Evolutionary conservation across 2,113 vertebrate genomes (phyloP), one percentile per base, ranked within the genome.

Genomic region (Chlorodrepanis virens): DNA sequence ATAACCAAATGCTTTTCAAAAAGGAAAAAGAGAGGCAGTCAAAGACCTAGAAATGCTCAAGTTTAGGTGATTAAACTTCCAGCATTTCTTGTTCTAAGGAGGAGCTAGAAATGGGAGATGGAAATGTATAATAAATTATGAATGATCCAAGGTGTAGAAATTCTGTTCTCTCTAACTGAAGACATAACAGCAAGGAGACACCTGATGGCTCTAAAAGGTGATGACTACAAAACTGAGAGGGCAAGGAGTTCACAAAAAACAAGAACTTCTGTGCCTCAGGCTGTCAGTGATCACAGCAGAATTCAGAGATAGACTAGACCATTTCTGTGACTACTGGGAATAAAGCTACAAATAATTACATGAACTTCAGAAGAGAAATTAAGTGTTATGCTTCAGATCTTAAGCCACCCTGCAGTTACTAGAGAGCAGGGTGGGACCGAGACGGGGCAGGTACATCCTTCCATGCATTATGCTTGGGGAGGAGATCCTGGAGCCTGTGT

Each of bases 401-500:
- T 72, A 49, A 77, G 2, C 2, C 40, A 71, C 1, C 6, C 8
- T 47, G 65, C 39, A 70, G 27, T 60, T 80, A 28, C 18, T 40
- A n/a, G n/a, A 29, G 37, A 22, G 40, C 2, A 83, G 40, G 9
- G 16, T n/a, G 22, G 7, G 28, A 65, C 24, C 40, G 68, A 72
- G 16, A 50, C 5, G 42, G 50, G 17, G 45, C 15, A 3, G 7
- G 20, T 25, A 10, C 47, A 35, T 18, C 28, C 25, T 83, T 79
- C 40, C 23, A 29, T 9, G 2, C 0, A 21, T 20, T 17, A 25
- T 3, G 5, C 5, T 3, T 11, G 24, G 29, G 18, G 6, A 85
- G 22, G 29, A 53, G 49, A 27, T 40, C 31, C 33, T 69, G 39
- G 44, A 71, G 14, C 0, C 0, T 7, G 15, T 2, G 24, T 5